These are phyloP conservation scores for Phortica okadai DNA, from an alignment of 2,888 invertebrate genomes.

Conservation along the genomic window DNA sequence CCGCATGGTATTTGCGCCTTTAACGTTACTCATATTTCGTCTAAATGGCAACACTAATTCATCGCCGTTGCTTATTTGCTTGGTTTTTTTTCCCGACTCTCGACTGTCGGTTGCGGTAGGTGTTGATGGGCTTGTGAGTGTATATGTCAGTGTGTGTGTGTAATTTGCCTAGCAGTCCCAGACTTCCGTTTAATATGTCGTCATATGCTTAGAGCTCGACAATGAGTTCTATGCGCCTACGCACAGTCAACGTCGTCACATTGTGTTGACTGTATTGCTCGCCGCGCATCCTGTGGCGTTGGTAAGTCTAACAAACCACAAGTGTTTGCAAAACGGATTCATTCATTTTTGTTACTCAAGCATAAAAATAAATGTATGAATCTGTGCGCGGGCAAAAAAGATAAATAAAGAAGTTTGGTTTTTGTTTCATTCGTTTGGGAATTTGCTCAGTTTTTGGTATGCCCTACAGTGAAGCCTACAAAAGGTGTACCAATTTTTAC, in stretches of 20 bases:
- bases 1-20: constrained; percentile 4
- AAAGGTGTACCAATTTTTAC: too few species aligned
- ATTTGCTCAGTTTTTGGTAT: not conserved
- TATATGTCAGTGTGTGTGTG: not conserved
- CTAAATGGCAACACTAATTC: constrained; percentile 40
- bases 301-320: constrained; percentile 34
- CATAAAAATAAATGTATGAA: constrained; percentile 28
- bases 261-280: not conserved
- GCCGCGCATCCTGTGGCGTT: too few species aligned
- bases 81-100: not conserved
- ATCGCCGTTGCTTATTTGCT: constrained; percentile 16
- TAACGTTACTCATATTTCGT: constrained; percentile 35
- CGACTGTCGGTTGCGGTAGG: not conserved
- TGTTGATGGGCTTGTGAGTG: not conserved
- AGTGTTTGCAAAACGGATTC: constrained; percentile 45
- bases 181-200: constrained; percentile 16
- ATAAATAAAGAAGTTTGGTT: not conserved
- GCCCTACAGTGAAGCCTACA: too few species aligned
- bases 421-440: not conserved
- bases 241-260: not conserved
- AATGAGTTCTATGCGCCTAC: not conserved
- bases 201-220: not conserved
- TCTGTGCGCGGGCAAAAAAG: not conserved
- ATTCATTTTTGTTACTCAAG: constrained; percentile 35
- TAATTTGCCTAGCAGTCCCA: not conserved